Conservation (phyloP, 2,888 invertebrate species). For the Anthrax anthrax region DNA sequence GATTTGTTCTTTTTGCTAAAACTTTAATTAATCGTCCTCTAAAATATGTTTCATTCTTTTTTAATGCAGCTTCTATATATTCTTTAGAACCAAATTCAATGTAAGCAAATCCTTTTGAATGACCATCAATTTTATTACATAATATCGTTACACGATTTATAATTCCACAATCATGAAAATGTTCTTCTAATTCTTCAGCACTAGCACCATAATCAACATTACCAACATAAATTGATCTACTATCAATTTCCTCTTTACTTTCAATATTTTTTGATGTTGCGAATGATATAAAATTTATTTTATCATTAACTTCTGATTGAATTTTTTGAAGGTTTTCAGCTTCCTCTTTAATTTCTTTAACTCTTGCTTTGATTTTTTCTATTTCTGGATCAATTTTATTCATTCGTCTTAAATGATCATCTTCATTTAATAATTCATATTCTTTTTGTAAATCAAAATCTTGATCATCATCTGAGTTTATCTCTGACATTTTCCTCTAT, state of each 20-base stretch:
- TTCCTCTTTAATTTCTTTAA: constrained; percentile 94
- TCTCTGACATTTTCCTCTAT: too few species aligned
- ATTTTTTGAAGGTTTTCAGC: constrained; percentile 89
- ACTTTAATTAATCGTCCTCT: constrained; percentile 94
- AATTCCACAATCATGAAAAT: constrained; percentile 94
- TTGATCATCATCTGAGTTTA: too few species aligned
- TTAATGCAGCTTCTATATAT: constrained; percentile 87
- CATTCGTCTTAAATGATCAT: too few species aligned
- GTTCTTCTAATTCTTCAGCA: constrained; percentile 89
- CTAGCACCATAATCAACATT: constrained; percentile 94
- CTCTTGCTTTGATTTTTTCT: constrained; percentile 84
- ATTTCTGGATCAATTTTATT: constrained; percentile 57
- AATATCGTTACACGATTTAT: constrained; percentile 93
- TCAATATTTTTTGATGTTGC: constrained; percentile 83
- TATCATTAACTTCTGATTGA: constrained; percentile 79
- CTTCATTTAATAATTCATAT: too few species aligned
- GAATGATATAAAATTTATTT: too few species aligned
- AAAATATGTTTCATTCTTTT: constrained; percentile 90
- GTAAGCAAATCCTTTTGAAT: constrained; percentile 96
- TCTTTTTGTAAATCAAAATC: too few species aligned
- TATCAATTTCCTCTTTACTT: constrained; percentile 86
- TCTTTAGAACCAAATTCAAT: constrained; percentile 93
- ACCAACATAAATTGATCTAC: constrained; percentile 80
- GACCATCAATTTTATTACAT: constrained; percentile 92
- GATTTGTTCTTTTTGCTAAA: constrained; percentile 86